phyloP scores from a whole-genome alignment of 2,113 vertebrate species.

The Deroptyus accipitrinus region DNA sequence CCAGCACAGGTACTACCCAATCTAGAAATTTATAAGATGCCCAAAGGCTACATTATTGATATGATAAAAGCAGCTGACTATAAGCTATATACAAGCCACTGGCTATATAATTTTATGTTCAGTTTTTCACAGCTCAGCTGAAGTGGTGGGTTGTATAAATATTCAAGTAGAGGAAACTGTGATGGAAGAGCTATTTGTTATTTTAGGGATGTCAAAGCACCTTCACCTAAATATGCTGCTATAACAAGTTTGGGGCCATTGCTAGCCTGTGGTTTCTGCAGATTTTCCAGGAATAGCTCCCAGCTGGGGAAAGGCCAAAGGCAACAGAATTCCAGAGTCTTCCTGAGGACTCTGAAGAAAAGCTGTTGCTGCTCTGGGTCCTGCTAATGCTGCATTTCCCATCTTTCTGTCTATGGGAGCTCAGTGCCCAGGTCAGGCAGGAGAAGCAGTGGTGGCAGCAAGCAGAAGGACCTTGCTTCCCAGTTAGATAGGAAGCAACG shows the following conservation, averaged over 20 bases:
- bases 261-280: slow-evolving; percentile 22
- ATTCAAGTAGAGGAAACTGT: slow-evolving; percentile 46
- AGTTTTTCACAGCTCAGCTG: slow-evolving; percentile 51
- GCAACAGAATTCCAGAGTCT: background rate
- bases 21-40: background rate
- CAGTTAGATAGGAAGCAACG: background rate
- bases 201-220: slow-evolving; percentile 56
- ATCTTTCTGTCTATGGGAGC: background rate
- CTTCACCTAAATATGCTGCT: slow-evolving; percentile 43
- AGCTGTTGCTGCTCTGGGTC: background rate
- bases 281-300: slow-evolving; percentile 49
- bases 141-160: slow-evolving; percentile 56
- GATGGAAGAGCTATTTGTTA: slow-evolving; percentile 49
- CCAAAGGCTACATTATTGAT: background rate
- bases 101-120: slow-evolving; percentile 31
- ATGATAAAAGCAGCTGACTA: slow-evolving; percentile 42
- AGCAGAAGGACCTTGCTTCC: background rate
- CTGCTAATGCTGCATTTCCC: background rate
- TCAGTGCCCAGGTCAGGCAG: background rate
- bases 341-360: background rate
- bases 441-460: background rate
- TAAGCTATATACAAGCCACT: background rate
- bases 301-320: slow-evolving; percentile 1
- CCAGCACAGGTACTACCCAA: background rate
- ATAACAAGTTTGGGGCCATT: slow-evolving; percentile 9